Base-by-base conservation (phyloP, 2,113 vertebrate genomes). In the Candoia aspera region DNA sequence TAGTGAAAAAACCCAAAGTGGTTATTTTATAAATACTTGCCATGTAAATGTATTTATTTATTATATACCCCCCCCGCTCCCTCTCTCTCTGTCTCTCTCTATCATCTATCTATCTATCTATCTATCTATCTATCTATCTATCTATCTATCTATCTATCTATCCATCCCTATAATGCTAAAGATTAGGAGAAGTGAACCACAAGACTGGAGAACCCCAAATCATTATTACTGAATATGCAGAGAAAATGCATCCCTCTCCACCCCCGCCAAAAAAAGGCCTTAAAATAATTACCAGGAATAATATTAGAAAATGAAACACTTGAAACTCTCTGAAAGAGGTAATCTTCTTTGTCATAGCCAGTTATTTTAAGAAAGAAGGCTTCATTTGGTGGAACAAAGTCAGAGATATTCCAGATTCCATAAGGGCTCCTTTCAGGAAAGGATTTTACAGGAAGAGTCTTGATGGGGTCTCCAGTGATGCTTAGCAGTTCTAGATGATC, bases 231-330 rank as follows among this genome's bases (percentile, higher is more conserved):
- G 53, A 86, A 90, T 87, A 90, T 84, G 62, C 29, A 93, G 6
- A 24, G 84, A 2, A 60, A 89, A 57, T 3, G 10, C 86, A 86
- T 87, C 94, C 42, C 42, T 37, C n/a, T 19, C 37, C 6, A 2
- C 21, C n/a, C 64, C n/a, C 10, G 29, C 11, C 64, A 73, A 73
- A 62, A 24, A 73, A 29, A 84, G 10, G 90, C 68, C 91, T 29
- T 13, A 26, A 59, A 84, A 68, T 21, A 92, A 98, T 98, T 93
- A 99, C 99, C 98, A 95, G 99, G 99, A 46, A 98, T 89, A 92
- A 99, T 98, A 94, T 96, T 99, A 87, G 98, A 99, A 96, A 99
- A 99, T 0, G 98, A 99, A 93, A 99, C 99, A 79, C 99, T 99
- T 26, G 99, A 99, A 62, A 99, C 97, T 96, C 99, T 98, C 97